Base-by-base conservation (phyloP, 2,113 vertebrate genomes). In the Gadus chalcogrammus region DNA sequence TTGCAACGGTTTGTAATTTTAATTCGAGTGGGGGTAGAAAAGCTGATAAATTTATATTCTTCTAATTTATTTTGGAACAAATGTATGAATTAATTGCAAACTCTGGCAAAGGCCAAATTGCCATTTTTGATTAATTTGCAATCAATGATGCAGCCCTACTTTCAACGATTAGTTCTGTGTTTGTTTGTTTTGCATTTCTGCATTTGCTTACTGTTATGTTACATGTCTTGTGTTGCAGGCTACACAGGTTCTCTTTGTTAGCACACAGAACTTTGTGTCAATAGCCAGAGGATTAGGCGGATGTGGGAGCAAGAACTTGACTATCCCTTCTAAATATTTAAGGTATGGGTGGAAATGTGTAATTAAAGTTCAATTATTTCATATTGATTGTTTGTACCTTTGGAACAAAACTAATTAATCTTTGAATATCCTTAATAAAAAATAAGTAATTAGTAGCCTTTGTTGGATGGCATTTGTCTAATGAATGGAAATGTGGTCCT, bases 171-270 rank as follows among this genome's bases (percentile, higher is more conserved):
- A 48, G 9, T 48, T 48, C 42, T 48, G 42, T 48, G 42, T 48
- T 7, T 9, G 11, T 48, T 48, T 48, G 42, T 48, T 17, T 59
- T 59, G 56, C 20, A 16, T 18, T 64, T 13, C 3, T 15, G 7
- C 42, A 48, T 48, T 48, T 48, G 11, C 42, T 48, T 48, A 48
- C 38, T 42, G 42, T 13, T 48, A 48, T 48, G 73, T 70, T 86
- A 9, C 53, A 48, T 13, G 31, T 12, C 15, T 61, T 12, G 7
- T 8, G 69, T 71, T 76, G 16, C 79, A 99, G 97, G 94, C 93
- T 69, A 95, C 95, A 71, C 95, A 95, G 79, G 82, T 96, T 65
- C 90, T 99, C 61, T 96, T 95, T 85, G 87, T 98, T 84, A 98
- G 93, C 89, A 94, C 88, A 0, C 62, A 94, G 88, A 97, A 94